Evolutionary conservation across 2,797 vertebrate genomes (phyloP).

Genomic region (Anguilla obscura): DNA sequence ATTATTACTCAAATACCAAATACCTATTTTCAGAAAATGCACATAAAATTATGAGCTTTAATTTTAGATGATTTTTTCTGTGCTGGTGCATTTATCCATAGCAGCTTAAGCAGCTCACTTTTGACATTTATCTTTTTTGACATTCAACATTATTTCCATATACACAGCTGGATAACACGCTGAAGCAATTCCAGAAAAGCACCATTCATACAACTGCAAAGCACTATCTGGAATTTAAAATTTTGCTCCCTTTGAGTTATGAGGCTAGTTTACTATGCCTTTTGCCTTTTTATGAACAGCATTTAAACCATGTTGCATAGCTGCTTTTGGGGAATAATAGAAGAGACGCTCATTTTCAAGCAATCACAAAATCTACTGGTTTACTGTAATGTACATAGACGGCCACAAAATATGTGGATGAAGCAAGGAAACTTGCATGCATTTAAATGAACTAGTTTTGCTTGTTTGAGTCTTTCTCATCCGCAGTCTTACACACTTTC

Average conservation of each 20-base stretch:
- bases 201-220: too few species aligned
- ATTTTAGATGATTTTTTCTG: neutral
- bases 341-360: neutral
- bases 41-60: neutral
- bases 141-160: neutral
- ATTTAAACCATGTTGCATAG: neutral
- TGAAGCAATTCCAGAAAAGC: neutral
- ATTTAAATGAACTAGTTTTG: neutral
- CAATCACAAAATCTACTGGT: neutral
- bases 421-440: neutral
- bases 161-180: neutral
- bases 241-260: neutral
- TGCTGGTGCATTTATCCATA: neutral
- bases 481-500: neutral
- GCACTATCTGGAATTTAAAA: too few species aligned
- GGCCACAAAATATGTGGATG: neutral
- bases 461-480: neutral
- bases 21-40: too few species aligned
- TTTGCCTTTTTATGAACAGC: neutral
- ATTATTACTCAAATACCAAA: neutral
- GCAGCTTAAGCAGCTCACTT: neutral
- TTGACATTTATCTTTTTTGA: neutral
- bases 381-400: neutral
- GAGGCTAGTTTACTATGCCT: neutral
- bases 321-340: neutral